Evolutionary conservation across 2,888 invertebrate genomes (phyloP).

Genomic region (Sclerodermus sp.): DNA sequence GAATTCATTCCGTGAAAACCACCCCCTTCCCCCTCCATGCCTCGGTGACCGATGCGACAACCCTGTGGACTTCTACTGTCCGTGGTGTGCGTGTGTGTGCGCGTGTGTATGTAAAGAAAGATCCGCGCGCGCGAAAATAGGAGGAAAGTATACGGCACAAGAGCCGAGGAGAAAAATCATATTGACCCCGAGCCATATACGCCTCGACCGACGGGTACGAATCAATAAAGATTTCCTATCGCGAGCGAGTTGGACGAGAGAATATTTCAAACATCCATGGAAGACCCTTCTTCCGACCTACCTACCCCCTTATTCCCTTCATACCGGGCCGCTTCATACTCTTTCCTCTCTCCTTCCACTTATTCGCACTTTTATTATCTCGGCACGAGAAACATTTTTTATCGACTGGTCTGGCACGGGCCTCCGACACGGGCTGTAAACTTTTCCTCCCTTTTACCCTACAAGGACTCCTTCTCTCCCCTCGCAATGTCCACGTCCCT

Average conservation of each 20-base stretch:
- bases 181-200: conserved; percentile 47
- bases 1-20: conserved; percentile 15
- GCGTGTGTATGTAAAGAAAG: not conserved
- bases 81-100: not conserved
- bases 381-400: conserved; percentile 49
- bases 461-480: conserved; percentile 7
- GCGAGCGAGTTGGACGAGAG: conserved; percentile 38
- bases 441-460: conserved; percentile 29
- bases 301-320: conserved; percentile 25
- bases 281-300: conserved; percentile 34
- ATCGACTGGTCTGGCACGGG: conserved; percentile 37
- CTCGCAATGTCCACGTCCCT: conserved; percentile 11
- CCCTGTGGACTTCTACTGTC: too few species aligned
- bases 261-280: conserved; percentile 53
- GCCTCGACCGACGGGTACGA: conserved; percentile 42
- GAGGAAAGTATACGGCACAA: conserved; percentile 2
- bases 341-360: conserved; percentile 1
- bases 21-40: not conserved
- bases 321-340: conserved; percentile 7
- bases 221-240: conserved; percentile 55
- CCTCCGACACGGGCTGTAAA: conserved; percentile 46
- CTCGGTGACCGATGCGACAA: not conserved
- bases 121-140: conserved; percentile 7
- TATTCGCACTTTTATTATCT: conserved; percentile 41
- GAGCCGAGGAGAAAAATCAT: conserved; percentile 36